Evolutionary conservation across 2,113 vertebrate genomes (phyloP), one percentile per base, ranked within the genome.

Genomic region (Anoura caudifer): DNA sequence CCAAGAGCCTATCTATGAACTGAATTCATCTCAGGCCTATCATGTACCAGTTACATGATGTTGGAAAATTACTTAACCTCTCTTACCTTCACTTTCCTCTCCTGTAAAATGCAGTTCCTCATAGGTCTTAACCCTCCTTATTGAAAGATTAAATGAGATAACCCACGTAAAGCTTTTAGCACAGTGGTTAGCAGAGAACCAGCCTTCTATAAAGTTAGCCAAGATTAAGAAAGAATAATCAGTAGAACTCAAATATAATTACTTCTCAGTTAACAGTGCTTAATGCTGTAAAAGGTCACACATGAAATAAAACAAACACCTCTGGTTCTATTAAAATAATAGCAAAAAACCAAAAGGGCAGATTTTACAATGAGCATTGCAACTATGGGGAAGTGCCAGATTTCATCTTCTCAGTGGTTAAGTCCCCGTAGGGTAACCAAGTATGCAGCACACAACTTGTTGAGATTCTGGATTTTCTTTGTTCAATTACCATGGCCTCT

Each of bases 321-420:
- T 47, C 77, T 69, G 22, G 22, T 45, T 96, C 41, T 69, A 22
- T 26, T 6, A 69, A n/a, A 77, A 83, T 31, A 89, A 20, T 6
- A 77, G 61, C n/a, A 90, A 47, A 20, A 83, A 65, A 82, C 56
- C 56, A 47, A 33, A 81, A 86, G 70, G 85, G 56, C 17, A n/a
- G 28, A n/a, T 59, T 80, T 94, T 43, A 26, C 4, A 33, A 43
- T 3, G 24, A 75, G n/a, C 43, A 12, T 31, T 3, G 16, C 7
- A n/a, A 8, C 33, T 33, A 0, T 2, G 50, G 14, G n/a, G 0
- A 41, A 50, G 22, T 5, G 16, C 38, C 22, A 10, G 31, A 13
- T 19, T 67, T 47, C 31, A 19, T 65, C 81, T 95, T 72, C 77
- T 88, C 72, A 33, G n/a, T 7, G 17, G n/a, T 9, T 19, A 73